Evolutionary conservation across 2,113 vertebrate genomes (phyloP).

Genomic region (Shinisaurus crocodilurus): DNA sequence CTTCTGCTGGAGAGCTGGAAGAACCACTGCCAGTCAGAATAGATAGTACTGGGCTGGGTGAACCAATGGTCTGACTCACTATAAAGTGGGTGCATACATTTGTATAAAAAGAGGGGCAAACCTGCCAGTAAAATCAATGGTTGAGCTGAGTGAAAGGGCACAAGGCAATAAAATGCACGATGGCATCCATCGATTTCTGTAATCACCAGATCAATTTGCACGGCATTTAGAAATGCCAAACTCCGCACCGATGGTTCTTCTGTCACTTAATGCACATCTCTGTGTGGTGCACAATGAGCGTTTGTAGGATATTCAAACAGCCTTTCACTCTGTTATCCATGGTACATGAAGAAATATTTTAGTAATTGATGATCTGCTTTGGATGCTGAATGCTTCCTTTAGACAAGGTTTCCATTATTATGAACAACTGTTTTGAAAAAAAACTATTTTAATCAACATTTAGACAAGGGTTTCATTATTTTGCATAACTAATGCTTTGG

Average conservation of each 20-base stretch:
- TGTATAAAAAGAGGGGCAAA: background rate
- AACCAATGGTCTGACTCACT: background rate
- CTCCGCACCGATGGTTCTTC: background rate
- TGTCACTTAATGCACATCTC: background rate
- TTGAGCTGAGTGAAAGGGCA: background rate
- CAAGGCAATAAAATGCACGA: background rate
- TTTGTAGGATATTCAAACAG: background rate
- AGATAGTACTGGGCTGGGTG: background rate
- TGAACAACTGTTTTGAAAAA: background rate
- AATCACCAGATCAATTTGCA: background rate
- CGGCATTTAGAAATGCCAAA: background rate
- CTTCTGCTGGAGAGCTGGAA: background rate
- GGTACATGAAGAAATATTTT: background rate
- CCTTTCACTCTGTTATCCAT: background rate
- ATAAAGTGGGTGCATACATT: background rate
- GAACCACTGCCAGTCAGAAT: background rate
- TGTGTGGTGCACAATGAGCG: background rate
- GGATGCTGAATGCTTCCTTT: background rate
- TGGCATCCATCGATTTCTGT: background rate
- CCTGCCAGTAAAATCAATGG: background rate
- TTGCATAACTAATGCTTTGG: background rate
- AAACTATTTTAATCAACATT: background rate
- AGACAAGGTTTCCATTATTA: slow-evolving; percentile 7
- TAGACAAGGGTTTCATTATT: slow-evolving; percentile 14
- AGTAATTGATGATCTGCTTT: background rate